These are phyloP conservation scores for Microcebus murinus DNA, from an alignment of 2,113 vertebrate genomes.

Conservation along the genomic window DNA sequence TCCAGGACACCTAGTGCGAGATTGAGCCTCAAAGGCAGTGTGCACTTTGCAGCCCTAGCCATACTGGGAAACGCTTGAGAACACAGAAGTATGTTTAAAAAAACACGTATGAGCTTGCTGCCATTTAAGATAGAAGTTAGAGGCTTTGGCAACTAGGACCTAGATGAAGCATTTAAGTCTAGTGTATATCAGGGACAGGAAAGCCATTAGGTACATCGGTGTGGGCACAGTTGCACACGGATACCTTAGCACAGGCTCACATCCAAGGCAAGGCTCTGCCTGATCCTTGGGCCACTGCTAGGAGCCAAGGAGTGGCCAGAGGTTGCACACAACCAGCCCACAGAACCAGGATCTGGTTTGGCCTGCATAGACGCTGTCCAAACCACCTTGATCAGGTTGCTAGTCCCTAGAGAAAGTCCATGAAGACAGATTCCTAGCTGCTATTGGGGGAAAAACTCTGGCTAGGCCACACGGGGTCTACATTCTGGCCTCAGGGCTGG, in stretches of 20 bases:
- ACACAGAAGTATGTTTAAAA: too few species aligned
- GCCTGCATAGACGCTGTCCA: neutral
- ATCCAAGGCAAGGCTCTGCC: too few species aligned
- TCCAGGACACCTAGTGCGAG: too few species aligned
- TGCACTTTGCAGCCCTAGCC: neutral
- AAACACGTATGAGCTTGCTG: neutral
- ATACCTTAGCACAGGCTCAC: neutral
- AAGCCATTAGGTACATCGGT: fast-evolving
- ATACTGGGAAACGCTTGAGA: neutral
- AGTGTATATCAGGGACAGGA: too few species aligned
- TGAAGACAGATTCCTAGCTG: neutral
- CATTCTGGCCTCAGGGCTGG: too few species aligned
- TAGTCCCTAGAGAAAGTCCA: neutral
- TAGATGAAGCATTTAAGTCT: neutral
- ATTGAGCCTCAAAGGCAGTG: too few species aligned
- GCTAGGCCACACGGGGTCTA: too few species aligned
- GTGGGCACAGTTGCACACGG: fast-evolving
- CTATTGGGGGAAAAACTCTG: too few species aligned
- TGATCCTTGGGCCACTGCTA: neutral
- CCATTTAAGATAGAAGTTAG: neutral
- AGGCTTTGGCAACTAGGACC: neutral
- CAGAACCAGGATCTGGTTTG: neutral
- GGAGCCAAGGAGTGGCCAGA: neutral
- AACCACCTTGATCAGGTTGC: neutral
- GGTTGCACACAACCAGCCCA: too few species aligned